Conservation (phyloP, 2,113 vertebrate species). For the Neopipo cinnamomea region DNA sequence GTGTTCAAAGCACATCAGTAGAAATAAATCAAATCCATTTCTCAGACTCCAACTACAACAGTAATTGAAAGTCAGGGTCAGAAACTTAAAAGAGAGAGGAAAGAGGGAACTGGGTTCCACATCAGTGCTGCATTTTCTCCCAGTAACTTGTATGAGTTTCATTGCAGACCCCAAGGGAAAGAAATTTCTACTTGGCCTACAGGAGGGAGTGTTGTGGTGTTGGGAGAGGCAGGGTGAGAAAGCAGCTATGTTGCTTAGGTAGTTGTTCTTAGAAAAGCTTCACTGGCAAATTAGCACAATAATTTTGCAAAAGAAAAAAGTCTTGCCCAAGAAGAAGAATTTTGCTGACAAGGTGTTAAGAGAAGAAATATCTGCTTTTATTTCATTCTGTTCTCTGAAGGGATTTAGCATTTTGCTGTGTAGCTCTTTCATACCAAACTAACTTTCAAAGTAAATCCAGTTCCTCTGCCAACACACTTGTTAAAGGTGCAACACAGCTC, state of each 20-base stretch:
- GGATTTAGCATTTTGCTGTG: conserved; percentile 58
- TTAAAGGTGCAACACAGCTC: conserved; percentile 12
- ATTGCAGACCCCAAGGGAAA: conserved; percentile 55
- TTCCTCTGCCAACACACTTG: conserved; percentile 2
- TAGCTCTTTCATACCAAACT: conserved; percentile 20
- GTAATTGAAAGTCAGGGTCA: background rate
- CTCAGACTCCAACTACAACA: background rate
- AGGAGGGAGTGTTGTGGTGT: conserved; percentile 66
- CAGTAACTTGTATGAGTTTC: conserved; percentile 12
- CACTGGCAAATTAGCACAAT: conserved; percentile 58
- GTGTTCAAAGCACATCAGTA: background rate
- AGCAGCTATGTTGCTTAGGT: conserved; percentile 51
- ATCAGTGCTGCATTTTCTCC: background rate
- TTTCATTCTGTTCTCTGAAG: conserved; percentile 58
- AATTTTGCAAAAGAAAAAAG: conserved; percentile 26
- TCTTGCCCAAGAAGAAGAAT: conserved; percentile 54
- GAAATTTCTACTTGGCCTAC: conserved; percentile 47
- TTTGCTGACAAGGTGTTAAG: conserved; percentile 63
- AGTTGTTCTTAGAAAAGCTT: conserved; percentile 59
- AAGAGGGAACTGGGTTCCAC: background rate
- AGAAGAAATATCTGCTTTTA: conserved; percentile 55
- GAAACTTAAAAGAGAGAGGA: background rate
- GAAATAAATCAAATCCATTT: background rate
- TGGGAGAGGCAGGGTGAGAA: conserved; percentile 70
- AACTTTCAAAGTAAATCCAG: conserved; percentile 20